Percentiles rank a stretch among this genome's conserved stretches.
These are phyloP conservation scores for Monochamus alternatus DNA, from an alignment of 2,888 invertebrate genomes.

Conservation along the genomic window DNA sequence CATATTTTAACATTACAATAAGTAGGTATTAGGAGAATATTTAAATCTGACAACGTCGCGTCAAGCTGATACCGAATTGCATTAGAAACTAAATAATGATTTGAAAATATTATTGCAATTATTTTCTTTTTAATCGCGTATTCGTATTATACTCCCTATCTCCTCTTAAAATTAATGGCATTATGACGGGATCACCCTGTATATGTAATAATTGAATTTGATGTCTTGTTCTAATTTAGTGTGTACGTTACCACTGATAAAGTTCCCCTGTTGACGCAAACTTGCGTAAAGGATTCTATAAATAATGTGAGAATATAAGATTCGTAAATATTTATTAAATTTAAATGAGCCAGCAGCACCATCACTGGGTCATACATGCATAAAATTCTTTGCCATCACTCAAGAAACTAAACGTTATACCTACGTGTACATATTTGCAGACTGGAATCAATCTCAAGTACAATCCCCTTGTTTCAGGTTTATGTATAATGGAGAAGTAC, in stretches of 20 bases:
- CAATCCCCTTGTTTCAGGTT: slow-evolving; percentile 74
- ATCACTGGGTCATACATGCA: background rate
- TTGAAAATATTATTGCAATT: too few relatives aligned
- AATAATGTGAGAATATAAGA: slow-evolving; percentile 12
- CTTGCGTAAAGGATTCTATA: slow-evolving; percentile 15
- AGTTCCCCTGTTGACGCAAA: slow-evolving; percentile 16
- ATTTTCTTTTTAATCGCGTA: too few relatives aligned
- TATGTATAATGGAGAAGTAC: slow-evolving; percentile 94
- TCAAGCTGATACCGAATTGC: too few relatives aligned
- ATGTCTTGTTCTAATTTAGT: too few relatives aligned
- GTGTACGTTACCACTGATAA: background rate
- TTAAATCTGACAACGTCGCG: too few relatives aligned
- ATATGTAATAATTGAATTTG: too few relatives aligned
- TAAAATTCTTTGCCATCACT: background rate
- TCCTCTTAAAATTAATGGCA: too few relatives aligned
- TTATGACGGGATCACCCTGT: too few relatives aligned
- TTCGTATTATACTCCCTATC: too few relatives aligned
- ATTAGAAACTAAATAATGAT: too few relatives aligned
- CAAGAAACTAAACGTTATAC: slow-evolving; percentile 1
- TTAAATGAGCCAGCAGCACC: slow-evolving; percentile 8
- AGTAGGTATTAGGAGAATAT: too few relatives aligned
- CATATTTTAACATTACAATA: too few relatives aligned
- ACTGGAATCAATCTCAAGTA: background rate
- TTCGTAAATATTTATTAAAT: slow-evolving; percentile 17
- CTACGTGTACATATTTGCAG: background rate